Base-by-base conservation (phyloP, 1,140 invertebrate species). In the Platyscapa corneri region DNA sequence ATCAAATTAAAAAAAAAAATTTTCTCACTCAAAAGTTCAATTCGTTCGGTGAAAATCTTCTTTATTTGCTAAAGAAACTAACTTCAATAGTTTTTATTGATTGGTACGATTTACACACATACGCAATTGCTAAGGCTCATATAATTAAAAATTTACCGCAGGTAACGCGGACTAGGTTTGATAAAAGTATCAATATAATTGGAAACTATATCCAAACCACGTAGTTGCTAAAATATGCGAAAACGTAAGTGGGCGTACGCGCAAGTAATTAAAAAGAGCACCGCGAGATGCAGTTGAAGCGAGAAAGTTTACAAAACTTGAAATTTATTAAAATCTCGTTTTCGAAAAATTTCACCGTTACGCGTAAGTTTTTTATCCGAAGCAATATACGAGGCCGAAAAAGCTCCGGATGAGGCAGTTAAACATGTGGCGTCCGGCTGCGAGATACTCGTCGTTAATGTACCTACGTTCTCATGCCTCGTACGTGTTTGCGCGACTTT, bases 371-470 rank as follows among this genome's bases (percentile, higher is more conserved):
- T 74, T 74, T 74, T 74, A 37, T 72, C 32, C 67, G 16, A 16
- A 53, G 16, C 49, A 16, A 53, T 14, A 14, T 60, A 3, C 56
- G 37, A 23, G 8, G 37, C 10, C 20, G 6, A 37, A n/a, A 74
- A 74, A 74, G 70, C 70, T 74, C 39, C 70, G 70, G 70, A 42
- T 42, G 70, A 74, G 23, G 37, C 37, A 74, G 37, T 74, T 10
- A 39, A 42, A 74, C 70, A 74, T 74, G 70, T 74, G 70, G 70
- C 70, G 37, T 16, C 70, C 70, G 70, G 70, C 70, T 74, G 70
- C 34, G 37, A 42, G 18, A 30, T 42, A 42, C 37, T 30, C 32
- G 34, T 46, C 65, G 65, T 53, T 1, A 16, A 53, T 18, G 10
- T 53, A 53, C 49, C 16, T 53, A 53, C 49, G 16, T 16, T 53